Conservation (phyloP, 2,888 invertebrate species). For the Agrypnus murinus region DNA sequence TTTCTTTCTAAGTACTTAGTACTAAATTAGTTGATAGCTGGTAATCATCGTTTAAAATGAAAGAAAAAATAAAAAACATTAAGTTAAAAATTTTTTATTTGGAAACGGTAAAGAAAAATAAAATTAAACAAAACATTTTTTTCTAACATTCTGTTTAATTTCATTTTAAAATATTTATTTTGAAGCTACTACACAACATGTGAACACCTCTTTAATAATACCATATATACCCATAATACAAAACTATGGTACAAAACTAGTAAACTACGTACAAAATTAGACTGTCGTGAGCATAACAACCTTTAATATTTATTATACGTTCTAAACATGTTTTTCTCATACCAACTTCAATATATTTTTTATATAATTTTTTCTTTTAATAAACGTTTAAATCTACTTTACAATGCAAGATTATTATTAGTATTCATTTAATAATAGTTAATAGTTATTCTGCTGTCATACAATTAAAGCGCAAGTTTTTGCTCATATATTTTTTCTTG, state of each 20-base stretch:
- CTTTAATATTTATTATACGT: constrained; percentile 61
- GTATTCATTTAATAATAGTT: constrained; percentile 4
- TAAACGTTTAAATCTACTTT: constrained; percentile 41
- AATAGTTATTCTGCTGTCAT: constrained; percentile 38
- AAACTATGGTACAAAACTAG: constrained; percentile 77
- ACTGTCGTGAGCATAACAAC: constrained; percentile 69
- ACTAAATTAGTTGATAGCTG: too few species aligned
- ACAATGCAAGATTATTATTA: constrained; percentile 33
- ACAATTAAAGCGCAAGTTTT: constrained; percentile 51
- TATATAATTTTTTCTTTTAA: constrained; percentile 32
- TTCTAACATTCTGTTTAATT: constrained; percentile 40
- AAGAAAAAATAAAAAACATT: too few species aligned
- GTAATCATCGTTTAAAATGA: too few species aligned
- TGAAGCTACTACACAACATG: constrained; percentile 67
- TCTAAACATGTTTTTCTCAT: constrained; percentile 58
- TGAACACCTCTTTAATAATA: constrained; percentile 65
- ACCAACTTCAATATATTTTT: constrained; percentile 60
- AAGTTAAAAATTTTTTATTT: constrained; percentile 25
- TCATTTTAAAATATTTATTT: constrained; percentile 66
- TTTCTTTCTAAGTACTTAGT: too few species aligned
- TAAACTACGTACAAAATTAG: constrained; percentile 74
- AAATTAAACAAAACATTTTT: constrained; percentile 40
- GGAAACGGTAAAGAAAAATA: constrained; percentile 30
- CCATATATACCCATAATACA: constrained; percentile 68
- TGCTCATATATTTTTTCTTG: neutral